A percentile compares a stretch with the other conserved stretches of the same genome.
These are phyloP conservation scores for Semaprochilodus insignis DNA, from an alignment of 2,797 vertebrate species.

Conservation along the genomic window DNA sequence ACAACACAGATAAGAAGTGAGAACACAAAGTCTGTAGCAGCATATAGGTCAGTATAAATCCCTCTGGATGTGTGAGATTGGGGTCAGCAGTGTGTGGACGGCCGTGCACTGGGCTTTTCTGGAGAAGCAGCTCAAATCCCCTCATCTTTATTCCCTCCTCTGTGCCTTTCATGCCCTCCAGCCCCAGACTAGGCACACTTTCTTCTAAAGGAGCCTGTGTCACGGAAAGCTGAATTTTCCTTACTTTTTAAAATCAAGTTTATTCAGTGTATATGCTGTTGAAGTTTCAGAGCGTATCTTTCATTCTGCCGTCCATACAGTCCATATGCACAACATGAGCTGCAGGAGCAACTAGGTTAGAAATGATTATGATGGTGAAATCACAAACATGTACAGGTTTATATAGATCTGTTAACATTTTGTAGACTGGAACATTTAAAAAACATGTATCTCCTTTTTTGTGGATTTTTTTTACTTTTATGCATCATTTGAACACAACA, in stretches of 20 bases:
- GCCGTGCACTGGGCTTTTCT: not conserved
- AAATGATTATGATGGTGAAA: no score
- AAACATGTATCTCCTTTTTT: no score
- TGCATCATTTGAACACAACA: no score
- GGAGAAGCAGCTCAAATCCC: not conserved
- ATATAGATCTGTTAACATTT: no score
- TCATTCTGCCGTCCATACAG: no score
- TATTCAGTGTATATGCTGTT: no score
- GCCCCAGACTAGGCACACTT: not conserved
- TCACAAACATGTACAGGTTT: no score
- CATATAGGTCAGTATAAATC: constrained; percentile 18
- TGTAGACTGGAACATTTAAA: no score
- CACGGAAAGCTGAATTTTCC: not conserved
- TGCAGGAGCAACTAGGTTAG: no score
- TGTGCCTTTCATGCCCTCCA: constrained; percentile 45
- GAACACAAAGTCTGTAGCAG: not conserved
- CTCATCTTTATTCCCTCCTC: constrained; percentile 5
- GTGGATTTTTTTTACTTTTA: no score
- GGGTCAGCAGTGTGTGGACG: not conserved
- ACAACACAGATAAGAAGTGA: not conserved
- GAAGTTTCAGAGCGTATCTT: no score
- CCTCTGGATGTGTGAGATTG: constrained; percentile 1
- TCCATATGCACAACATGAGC: no score
- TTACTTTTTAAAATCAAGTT: not conserved
- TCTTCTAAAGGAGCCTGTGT: not conserved